Evolutionary conservation across 1,140 invertebrate genomes (phyloP), one percentile per base, ranked within the genome.

Genomic region (Subanguina moxae): DNA sequence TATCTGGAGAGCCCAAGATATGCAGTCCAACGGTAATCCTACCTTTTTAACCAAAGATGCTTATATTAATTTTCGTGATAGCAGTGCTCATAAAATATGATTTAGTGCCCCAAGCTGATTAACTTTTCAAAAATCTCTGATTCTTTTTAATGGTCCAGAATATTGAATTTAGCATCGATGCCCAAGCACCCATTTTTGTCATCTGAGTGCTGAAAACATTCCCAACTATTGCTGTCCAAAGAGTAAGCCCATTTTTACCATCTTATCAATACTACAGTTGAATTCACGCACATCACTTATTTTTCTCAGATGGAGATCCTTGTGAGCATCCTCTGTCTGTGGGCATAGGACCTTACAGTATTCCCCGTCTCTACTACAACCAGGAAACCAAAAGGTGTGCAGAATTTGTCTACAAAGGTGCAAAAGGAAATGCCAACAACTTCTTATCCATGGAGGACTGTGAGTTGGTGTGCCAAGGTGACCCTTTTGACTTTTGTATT

Each of bases 361-460:
- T 83, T 30, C 68, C 66, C 21, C 74, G 80, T 59, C 83, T 63
- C 67, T 82, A 76, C 68, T 82, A 71, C 70, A 78, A 82, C 59
- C 19, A 61, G 57, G 68, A 77, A 38, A 75, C 67, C 9, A 57
- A 71, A 23, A 65, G 71, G 57, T 82, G 80, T 52, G 68, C 68
- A 15, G 69, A 76, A 19, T 82, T 83, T 62, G 56, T 68, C 3
- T 82, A 82, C 68, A 64, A 72, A 30, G 80, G 80, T 17, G 27
- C 65, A 15, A 70, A 70, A 30, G 80, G 80, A 28, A 82, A 82
- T 68, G 77, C 76, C 23, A 82, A 82, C 57, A 83, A 80, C 43
- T 82, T 82, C 73, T 56, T 80, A 21, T 65, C 77, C 15, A 19
- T 63, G 23, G 72, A 77, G 57, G 78, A 80, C 56, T 82, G 80